Evolutionary conservation across 2,888 invertebrate species (phyloP), one percentile per base, ranked within the genome.

Genomic region (Phaonia tiefii): DNA sequence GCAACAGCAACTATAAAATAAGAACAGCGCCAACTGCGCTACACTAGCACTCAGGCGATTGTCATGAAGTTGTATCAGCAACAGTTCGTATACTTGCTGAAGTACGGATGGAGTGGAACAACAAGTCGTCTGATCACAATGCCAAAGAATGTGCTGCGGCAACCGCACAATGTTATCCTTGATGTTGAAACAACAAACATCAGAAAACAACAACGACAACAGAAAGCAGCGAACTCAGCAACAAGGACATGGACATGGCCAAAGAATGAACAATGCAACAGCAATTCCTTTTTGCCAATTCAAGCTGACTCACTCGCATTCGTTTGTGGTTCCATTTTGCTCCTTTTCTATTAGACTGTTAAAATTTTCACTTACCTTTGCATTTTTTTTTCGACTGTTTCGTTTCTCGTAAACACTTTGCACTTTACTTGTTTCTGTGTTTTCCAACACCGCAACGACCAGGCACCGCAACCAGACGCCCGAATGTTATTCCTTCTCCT

Each of bases 331-430:
- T 72, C 17, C 67, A 26, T 56, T 56, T 49, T 56, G 44, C 17
- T 65, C n/a, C 60, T 63, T n/a, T 71, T 66, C 56, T 44, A 51
- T 63, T 63, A 65, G 54, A 79, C 63, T 69, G 78, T 69, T 37
- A 73, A 75, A 66, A 69, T 73, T 67, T 78, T 73, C 73, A 79
- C 78, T 73, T 79, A 79, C 69, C 73, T 73, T 79, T 67, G 72
- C 78, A 72, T 13, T 51, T 69, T 69, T 26, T 22, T 22, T 37
- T 69, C 54, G 15, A 39, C 26, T 37, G 10, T 10, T 49, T 37
- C 15, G 60, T 74, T 69, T 77, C 63, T 22, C 67, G 49, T 78
- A 67, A 78, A 78, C 72, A 66, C 76, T 76, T 76, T 76, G 70
- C 76, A 76, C 76, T 76, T 65, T 65, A 71, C 51, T 76, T 76